Evolutionary conservation across 2,113 vertebrate species (phyloP).

Genomic region (Petaurus breviceps): DNA sequence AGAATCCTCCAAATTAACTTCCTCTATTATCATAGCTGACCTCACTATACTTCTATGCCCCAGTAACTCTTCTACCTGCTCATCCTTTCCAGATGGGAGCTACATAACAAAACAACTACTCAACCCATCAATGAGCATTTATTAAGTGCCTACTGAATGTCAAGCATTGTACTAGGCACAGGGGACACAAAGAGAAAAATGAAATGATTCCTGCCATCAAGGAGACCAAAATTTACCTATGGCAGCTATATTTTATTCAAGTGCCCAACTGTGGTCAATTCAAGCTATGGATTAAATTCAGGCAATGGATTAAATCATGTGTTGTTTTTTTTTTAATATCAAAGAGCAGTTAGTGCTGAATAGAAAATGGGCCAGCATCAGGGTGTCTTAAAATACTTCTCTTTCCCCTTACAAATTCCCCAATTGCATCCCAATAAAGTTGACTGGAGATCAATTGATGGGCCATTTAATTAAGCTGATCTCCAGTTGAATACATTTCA

Average conservation of each 20-base stretch:
- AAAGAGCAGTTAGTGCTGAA: not conserved
- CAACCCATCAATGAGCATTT: not conserved
- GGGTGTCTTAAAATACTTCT: conserved; percentile 50
- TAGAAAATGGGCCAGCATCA: conserved; percentile 48
- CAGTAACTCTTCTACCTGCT: not conserved
- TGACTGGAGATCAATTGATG: conserved; percentile 19
- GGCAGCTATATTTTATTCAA: conserved; percentile 48
- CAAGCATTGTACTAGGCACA: not conserved
- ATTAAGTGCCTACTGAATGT: not conserved
- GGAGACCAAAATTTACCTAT: conserved; percentile 66
- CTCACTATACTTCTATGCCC: rapidly evolving
- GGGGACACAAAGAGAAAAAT: not conserved
- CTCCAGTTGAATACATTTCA: not conserved
- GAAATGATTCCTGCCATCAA: not conserved
- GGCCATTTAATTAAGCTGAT: not conserved
- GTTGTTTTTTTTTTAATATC: not conserved
- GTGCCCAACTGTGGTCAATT: conserved; percentile 20
- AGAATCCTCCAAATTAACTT: not conserved
- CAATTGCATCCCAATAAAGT: conserved; percentile 30
- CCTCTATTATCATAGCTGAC: not conserved
- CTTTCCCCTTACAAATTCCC: conserved; percentile 1
- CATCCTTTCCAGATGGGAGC: not conserved
- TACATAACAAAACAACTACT: not conserved
- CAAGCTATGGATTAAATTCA: conserved; percentile 55
- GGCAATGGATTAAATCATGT: not conserved